phyloP scores from a whole-genome alignment of 2,888 invertebrate genomes.

The Sympetrum striolatum region DNA sequence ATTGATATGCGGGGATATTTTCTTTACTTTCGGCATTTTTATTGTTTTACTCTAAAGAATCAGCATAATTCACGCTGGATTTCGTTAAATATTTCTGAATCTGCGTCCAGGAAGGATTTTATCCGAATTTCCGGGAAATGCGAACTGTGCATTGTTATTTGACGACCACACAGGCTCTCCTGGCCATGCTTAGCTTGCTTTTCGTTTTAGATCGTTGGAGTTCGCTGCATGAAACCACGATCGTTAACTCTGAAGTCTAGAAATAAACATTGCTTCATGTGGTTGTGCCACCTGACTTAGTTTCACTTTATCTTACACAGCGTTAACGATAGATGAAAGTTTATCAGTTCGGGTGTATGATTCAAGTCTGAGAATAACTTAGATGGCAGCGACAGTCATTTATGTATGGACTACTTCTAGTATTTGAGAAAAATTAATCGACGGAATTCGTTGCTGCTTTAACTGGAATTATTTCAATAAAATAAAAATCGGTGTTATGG shows the following conservation, averaged over 20 bases:
- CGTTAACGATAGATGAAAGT: background rate
- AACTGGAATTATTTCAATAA: no score
- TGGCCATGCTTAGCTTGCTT: background rate
- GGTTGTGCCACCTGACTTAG: background rate
- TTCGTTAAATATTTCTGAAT: background rate
- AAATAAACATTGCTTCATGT: background rate
- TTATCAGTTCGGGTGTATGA: no score
- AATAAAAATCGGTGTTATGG: no score
- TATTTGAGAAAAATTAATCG: no score
- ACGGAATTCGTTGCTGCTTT: no score
- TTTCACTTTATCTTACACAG: background rate
- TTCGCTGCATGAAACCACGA: background rate
- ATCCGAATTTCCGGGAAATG: background rate
- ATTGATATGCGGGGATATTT: no score
- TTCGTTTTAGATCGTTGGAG: background rate
- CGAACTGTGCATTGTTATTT: background rate
- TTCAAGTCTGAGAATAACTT: no score
- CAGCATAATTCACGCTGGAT: background rate
- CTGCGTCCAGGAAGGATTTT: background rate
- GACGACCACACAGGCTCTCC: background rate
- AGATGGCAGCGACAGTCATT: no score
- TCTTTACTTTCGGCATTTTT: no score
- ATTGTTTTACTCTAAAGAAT: background rate
- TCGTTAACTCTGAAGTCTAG: background rate
- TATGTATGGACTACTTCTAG: no score